Conservation (phyloP, 1,140 invertebrate species). For the Dendroctonus ponderosae region DNA sequence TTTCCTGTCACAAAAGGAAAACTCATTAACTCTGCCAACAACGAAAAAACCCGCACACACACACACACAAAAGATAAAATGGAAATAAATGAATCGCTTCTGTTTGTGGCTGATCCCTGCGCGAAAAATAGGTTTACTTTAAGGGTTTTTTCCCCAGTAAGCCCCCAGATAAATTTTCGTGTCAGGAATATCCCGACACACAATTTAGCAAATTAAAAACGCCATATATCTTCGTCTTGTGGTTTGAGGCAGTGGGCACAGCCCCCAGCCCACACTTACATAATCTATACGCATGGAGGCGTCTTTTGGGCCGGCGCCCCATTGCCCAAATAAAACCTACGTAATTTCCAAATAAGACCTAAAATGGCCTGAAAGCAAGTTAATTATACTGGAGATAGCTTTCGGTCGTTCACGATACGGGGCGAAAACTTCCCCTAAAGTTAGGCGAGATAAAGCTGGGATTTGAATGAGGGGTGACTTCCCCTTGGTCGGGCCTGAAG, state of each 20-base stretch:
- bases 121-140: conserved; percentile 28
- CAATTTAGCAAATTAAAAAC: conserved; percentile 38
- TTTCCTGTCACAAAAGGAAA: conserved; percentile 19
- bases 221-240: conserved; percentile 46
- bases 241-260: conserved; percentile 20
- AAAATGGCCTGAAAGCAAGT: conserved; percentile 49
- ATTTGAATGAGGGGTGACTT: conserved; percentile 41
- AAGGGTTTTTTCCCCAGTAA: conserved; percentile 24
- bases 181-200: conserved; percentile 33
- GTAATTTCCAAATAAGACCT: conserved; percentile 44
- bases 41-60: conserved; percentile 2
- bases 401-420: conserved; percentile 37
- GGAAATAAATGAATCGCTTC: conserved; percentile 23
- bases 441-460: conserved; percentile 41
- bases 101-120: conserved; percentile 21
- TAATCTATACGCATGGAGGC: conserved; percentile 48
- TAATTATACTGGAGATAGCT: conserved; percentile 48
- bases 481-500: conserved; percentile 43
- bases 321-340: conserved; percentile 44
- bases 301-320: conserved; percentile 36
- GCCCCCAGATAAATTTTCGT: conserved; percentile 32
- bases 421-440: conserved; percentile 43
- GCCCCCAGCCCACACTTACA: conserved; percentile 44
- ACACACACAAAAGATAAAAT: conserved; percentile 6
- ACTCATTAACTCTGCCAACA: conserved; percentile 22